Conservation (phyloP, 1,140 invertebrate species). For the Zeugodacus cucurbitae region DNA sequence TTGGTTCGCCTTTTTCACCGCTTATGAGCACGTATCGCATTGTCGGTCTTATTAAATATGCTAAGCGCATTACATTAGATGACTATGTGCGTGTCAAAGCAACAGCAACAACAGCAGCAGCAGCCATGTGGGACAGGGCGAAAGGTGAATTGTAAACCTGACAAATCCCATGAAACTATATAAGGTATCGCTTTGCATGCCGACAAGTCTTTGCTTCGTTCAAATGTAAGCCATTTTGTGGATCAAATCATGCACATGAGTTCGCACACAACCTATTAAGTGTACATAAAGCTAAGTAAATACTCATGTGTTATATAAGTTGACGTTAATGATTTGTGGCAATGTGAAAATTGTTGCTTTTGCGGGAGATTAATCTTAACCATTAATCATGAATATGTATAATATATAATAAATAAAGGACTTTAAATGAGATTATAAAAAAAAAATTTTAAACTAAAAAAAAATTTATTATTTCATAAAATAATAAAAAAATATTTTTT, state of each 20-base stretch:
- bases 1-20: neutral
- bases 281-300: neutral
- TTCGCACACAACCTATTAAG: neutral
- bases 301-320: neutral
- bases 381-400: too few species aligned
- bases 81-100: conserved; percentile 1
- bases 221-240: neutral
- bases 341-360: too few species aligned
- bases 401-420: too few species aligned
- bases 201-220: neutral
- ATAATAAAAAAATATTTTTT: too few species aligned
- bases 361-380: too few species aligned
- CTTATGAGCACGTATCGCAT: neutral
- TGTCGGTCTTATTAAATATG: conserved; percentile 5
- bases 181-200: neutral
- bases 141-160: neutral
- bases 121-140: neutral
- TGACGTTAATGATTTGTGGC: too few species aligned
- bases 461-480: too few species aligned
- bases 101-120: neutral
- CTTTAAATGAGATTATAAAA: too few species aligned
- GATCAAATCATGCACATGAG: neutral
- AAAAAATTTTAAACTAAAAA: too few species aligned
- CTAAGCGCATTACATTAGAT: conserved; percentile 11
- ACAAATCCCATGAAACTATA: neutral